Evolutionary conservation across 2,888 invertebrate species (phyloP).

Genomic region (Alviniconcha strummeri): DNA sequence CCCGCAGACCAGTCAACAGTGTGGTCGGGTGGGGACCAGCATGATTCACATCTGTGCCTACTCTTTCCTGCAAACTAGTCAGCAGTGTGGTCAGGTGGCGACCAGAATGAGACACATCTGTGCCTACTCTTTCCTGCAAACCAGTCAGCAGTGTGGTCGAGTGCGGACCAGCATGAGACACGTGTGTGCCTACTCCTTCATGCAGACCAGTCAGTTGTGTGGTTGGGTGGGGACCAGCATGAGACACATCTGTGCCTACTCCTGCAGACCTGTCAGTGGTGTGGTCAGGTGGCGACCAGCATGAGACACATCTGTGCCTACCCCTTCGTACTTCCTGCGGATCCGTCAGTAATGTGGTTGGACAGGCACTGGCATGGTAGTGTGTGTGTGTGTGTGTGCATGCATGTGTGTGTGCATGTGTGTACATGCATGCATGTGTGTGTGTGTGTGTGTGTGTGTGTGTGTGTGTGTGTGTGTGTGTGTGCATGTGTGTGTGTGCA

Average conservation of each 20-base stretch:
- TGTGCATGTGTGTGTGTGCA: background rate
- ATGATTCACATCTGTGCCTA: conserved; percentile 31
- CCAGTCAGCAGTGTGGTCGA: background rate
- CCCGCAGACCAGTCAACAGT: too few relatives aligned
- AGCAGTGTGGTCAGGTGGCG: conserved; percentile 2
- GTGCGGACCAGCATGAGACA: background rate
- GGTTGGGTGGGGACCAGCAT: conserved; percentile 30
- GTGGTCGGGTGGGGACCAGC: conserved; percentile 28
- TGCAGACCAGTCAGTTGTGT: background rate
- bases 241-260: conserved; percentile 32
- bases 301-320: background rate
- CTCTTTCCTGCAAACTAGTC: conserved; percentile 11
- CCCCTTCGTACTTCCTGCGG: conserved; percentile 17
- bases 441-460: background rate
- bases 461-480: background rate
- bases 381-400: background rate
- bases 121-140: conserved; percentile 29
- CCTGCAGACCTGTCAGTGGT: conserved; percentile 3
- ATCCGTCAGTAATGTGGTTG: too few relatives aligned
- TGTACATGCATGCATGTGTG: background rate
- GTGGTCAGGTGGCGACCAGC: background rate
- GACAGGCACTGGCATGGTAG: background rate
- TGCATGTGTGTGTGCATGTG: background rate
- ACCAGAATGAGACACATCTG: conserved; percentile 34
- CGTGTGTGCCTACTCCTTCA: background rate